phyloP scores from a whole-genome alignment of 64 coral and sea anemone species.

The Montipora efflorescens region DNA sequence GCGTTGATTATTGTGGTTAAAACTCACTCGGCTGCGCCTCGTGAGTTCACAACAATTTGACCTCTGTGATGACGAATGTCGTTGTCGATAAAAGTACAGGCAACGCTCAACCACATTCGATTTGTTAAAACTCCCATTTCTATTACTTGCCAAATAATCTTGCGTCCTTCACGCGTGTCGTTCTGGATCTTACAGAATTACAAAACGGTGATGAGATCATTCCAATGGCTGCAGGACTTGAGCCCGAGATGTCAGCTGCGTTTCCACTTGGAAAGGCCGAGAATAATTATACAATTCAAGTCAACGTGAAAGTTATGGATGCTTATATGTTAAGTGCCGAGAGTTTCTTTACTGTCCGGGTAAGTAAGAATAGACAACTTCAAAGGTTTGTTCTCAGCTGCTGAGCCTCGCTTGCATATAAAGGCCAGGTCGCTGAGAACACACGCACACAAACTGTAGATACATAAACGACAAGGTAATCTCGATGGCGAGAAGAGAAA shows the following conservation, averaged over 20 bases:
- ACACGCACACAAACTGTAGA: too few species aligned
- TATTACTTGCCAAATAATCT: neutral
- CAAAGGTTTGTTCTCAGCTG: too few species aligned
- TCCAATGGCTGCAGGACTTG: constrained; percentile 65
- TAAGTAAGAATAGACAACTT: constrained; percentile 8
- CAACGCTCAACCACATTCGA: neutral
- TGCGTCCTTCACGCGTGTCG: neutral
- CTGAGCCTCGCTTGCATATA: too few species aligned
- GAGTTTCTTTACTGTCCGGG: constrained; percentile 66
- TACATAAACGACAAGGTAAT: too few species aligned
- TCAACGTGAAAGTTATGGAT: constrained; percentile 87
- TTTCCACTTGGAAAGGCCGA: constrained; percentile 82
- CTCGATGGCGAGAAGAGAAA: too few species aligned
- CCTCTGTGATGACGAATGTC: too few species aligned
- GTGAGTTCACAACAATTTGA: too few species aligned
- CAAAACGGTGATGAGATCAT: constrained; percentile 64
- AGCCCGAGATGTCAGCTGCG: constrained; percentile 38
- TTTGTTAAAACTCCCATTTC: neutral
- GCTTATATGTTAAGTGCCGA: constrained; percentile 40
- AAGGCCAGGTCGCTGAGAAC: too few species aligned
- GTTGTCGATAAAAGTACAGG: too few species aligned
- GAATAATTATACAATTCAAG: constrained; percentile 80
- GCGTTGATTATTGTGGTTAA: too few species aligned
- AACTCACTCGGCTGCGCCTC: too few species aligned
- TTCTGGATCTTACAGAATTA: constrained; percentile 46